These are phyloP conservation scores for Penaeus vannamei DNA, from an alignment of 1,140 invertebrate species.

Conservation along the genomic window DNA sequence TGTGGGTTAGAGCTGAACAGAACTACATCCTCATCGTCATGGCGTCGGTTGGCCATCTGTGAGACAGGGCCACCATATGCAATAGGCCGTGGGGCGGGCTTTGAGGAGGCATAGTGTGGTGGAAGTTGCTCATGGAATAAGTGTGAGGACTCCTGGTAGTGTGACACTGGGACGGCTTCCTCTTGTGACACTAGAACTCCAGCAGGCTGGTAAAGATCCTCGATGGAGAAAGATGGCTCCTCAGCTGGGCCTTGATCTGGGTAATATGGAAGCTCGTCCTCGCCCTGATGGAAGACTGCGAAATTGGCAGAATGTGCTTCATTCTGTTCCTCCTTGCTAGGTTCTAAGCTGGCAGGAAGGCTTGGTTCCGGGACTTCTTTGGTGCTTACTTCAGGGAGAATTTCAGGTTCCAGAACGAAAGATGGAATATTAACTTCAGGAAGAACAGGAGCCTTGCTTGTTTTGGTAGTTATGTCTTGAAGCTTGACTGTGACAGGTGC, in stretches of 20 bases:
- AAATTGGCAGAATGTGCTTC: slow-evolving; percentile 17
- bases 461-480: neutral
- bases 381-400: too few species aligned
- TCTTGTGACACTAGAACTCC: slow-evolving; percentile 37
- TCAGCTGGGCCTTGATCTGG: neutral
- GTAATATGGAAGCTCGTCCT: slow-evolving; percentile 7
- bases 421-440: neutral
- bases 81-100: slow-evolving; percentile 48
- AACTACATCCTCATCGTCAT: slow-evolving; percentile 6
- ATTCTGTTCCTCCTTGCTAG: neutral
- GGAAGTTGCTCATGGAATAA: slow-evolving; percentile 55
- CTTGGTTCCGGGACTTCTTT: neutral
- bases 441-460: neutral
- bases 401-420: neutral
- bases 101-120: slow-evolving; percentile 33
- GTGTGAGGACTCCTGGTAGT: slow-evolving; percentile 56
- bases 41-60: neutral
- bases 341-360: neutral
- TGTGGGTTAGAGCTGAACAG: slow-evolving; percentile 47
- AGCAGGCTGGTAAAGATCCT: slow-evolving; percentile 31
- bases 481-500: neutral
- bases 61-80: slow-evolving; percentile 10
- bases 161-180: slow-evolving; percentile 5
- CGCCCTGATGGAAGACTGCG: slow-evolving; percentile 29
- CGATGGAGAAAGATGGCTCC: slow-evolving; percentile 4